phyloP scores from a whole-genome alignment of 1,140 invertebrate species.

The Conus ventricosus region DNA sequence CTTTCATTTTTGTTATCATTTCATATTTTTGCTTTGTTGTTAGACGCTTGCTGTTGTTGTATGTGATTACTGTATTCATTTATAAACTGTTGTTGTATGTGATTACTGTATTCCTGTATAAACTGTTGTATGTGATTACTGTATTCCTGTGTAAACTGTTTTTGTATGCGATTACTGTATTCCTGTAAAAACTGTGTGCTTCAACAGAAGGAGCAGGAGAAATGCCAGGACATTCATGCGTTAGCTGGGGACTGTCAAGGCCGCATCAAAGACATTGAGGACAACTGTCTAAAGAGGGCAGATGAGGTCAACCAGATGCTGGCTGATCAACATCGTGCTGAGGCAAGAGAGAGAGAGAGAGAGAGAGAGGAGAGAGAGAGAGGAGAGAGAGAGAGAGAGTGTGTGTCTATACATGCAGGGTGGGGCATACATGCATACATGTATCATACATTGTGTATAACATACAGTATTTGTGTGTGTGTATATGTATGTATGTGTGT shows the following conservation, averaged over 20 bases:
- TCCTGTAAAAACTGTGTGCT: background rate
- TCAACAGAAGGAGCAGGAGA: constrained; percentile 41
- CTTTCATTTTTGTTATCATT: no score
- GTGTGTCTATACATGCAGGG: background rate
- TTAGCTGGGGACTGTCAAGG: constrained; percentile 61
- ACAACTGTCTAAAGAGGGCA: constrained; percentile 62
- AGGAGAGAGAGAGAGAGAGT: no score
- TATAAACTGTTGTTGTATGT: background rate
- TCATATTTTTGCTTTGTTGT: no score
- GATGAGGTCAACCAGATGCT: constrained; percentile 70
- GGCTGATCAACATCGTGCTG: constrained; percentile 63
- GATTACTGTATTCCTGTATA: background rate
- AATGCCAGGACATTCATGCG: constrained; percentile 61
- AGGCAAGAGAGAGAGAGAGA: background rate
- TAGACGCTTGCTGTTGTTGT: no score
- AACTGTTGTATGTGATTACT: background rate
- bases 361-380: no score
- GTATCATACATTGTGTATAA: background rate
- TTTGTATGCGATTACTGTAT: background rate
- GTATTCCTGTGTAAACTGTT: background rate
- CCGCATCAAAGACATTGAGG: constrained; percentile 65
- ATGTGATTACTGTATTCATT: background rate
- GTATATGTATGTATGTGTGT: no score
- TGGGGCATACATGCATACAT: constrained; percentile 54
- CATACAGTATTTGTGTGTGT: no score